A percentile compares a stretch with the other conserved stretches of the same genome.
Evolutionary conservation across 2,888 invertebrate genomes (phyloP).

Genomic region (Drosophila flavopinicola): DNA sequence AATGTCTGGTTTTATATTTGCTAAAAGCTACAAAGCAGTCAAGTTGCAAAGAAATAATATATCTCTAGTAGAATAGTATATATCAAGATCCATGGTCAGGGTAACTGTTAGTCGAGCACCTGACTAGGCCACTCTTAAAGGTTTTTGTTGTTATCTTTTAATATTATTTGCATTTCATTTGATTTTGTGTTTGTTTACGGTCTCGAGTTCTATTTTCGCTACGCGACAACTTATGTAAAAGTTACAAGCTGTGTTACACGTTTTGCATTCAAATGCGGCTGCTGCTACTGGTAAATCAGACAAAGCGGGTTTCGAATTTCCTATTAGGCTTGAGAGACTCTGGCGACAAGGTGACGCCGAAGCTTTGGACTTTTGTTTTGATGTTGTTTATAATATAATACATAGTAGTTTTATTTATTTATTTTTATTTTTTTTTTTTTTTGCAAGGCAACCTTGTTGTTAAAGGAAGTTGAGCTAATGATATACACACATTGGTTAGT

Average conservation of each 20-base stretch:
- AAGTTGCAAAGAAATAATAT: too few species aligned
- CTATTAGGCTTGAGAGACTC: slow-evolving; percentile 41
- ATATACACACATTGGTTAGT: slow-evolving; percentile 40
- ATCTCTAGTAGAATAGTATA: neutral
- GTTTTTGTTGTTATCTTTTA: slow-evolving; percentile 1
- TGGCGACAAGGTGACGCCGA: slow-evolving; percentile 63
- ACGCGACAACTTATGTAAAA: slow-evolving; percentile 62
- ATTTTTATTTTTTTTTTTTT: neutral
- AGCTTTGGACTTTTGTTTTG: slow-evolving; percentile 43
- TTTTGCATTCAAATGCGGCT: slow-evolving; percentile 58
- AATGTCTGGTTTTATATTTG: too few species aligned
- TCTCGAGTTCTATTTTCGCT: slow-evolving; percentile 58
- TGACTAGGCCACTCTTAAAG: neutral
- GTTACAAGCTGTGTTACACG: slow-evolving; percentile 65
- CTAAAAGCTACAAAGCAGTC: too few species aligned
- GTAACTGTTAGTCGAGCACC: neutral
- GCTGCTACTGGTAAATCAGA: slow-evolving; percentile 57
- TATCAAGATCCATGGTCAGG: neutral
- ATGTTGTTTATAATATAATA: slow-evolving; percentile 30
- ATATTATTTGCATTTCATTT: slow-evolving; percentile 37
- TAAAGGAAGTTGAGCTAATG: slow-evolving; percentile 56
- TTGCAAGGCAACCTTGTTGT: slow-evolving; percentile 17
- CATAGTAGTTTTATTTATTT: too few species aligned
- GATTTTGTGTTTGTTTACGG: slow-evolving; percentile 52
- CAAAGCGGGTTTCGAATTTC: slow-evolving; percentile 68